phyloP scores from a whole-genome alignment of 1,140 invertebrate species.

The Heterodera carotae region DNA sequence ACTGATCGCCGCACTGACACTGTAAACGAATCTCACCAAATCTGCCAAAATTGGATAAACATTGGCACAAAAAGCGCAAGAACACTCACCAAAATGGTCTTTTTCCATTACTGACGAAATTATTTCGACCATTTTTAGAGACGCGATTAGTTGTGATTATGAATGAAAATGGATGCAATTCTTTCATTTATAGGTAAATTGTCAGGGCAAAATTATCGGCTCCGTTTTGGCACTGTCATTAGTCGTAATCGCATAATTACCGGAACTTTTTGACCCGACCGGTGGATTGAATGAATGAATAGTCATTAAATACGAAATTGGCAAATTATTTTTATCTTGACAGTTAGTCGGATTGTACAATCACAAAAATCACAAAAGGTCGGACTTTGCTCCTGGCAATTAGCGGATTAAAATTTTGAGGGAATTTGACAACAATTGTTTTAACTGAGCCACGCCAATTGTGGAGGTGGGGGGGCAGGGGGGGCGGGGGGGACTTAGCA shows the following conservation, averaged over 20 bases:
- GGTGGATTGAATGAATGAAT: background rate
- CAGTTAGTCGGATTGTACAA: background rate
- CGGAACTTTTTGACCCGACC: background rate
- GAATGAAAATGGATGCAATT: background rate
- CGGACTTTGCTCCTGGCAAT: background rate
- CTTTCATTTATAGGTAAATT: too few relatives aligned
- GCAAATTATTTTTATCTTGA: background rate
- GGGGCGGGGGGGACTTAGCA: too few relatives aligned
- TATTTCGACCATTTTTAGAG: background rate
- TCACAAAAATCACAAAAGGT: background rate
- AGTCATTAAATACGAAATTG: background rate
- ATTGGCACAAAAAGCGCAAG: background rate
- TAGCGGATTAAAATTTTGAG: too few relatives aligned
- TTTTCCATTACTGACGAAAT: background rate
- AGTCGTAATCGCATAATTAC: background rate
- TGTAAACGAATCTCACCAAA: constrained; percentile 13
- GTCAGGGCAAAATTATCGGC: too few relatives aligned
- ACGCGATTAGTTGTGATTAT: background rate
- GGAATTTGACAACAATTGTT: too few relatives aligned
- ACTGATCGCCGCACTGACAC: constrained; percentile 8
- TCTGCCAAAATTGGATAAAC: background rate
- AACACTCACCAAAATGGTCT: background rate
- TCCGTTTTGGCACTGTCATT: background rate
- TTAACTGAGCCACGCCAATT: too few relatives aligned
- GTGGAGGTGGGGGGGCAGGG: too few relatives aligned